phyloP scores from a whole-genome alignment of 2,888 invertebrate species.

The Drosophila aldrichi region DNA sequence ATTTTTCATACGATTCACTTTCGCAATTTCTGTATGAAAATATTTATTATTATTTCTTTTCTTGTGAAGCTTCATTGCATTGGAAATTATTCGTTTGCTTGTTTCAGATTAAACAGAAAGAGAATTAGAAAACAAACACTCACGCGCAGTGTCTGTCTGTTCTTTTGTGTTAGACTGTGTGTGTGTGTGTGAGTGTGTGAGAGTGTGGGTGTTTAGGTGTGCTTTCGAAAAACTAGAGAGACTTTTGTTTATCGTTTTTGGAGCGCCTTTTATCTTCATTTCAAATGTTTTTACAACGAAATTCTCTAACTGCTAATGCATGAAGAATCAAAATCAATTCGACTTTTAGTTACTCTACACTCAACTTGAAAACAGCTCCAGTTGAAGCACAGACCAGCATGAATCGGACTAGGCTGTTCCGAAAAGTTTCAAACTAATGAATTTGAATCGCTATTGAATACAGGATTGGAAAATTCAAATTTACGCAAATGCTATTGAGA shows the following conservation, averaged over 20 bases:
- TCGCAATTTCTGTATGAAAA: conserved; percentile 43
- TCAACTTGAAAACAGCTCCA: conserved; percentile 14
- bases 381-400: neutral
- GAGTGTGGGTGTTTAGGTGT: conserved; percentile 27
- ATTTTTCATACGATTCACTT: conserved; percentile 46
- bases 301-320: neutral
- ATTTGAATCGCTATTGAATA: neutral
- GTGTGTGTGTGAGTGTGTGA: conserved; percentile 1
- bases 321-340: conserved; percentile 6
- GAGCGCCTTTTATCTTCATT: conserved; percentile 17
- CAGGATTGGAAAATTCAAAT: neutral
- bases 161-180: neutral
- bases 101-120: conserved; percentile 26
- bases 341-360: conserved; percentile 5
- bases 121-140: conserved; percentile 33
- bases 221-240: conserved; percentile 55
- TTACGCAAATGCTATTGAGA: neutral
- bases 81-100: conserved; percentile 77
- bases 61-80: conserved; percentile 79
- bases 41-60: conserved; percentile 6
- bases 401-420: neutral
- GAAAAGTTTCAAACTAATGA: neutral
- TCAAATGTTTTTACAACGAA: neutral
- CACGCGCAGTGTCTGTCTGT: conserved; percentile 17
- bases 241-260: conserved; percentile 37